Conservation (phyloP, 2,888 invertebrate species). For the Phyllotreta striolata region DNA sequence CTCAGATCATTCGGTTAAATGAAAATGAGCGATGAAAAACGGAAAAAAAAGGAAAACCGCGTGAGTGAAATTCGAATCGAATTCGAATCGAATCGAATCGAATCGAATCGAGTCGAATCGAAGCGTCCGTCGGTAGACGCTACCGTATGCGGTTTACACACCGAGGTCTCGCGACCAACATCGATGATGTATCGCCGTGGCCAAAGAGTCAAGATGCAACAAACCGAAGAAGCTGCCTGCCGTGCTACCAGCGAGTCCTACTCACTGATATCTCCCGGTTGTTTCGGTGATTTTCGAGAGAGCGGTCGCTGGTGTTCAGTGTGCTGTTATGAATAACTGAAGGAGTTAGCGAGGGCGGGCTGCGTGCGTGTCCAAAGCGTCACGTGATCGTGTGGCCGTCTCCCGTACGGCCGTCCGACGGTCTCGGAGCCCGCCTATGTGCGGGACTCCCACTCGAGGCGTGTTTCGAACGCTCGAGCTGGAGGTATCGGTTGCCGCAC, state of each 20-base stretch:
- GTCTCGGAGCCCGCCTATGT: conserved; percentile 48
- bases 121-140: conserved; percentile 27
- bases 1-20: conserved; percentile 18
- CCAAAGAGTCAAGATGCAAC: conserved; percentile 17
- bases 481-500: conserved; percentile 32
- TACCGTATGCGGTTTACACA: conserved; percentile 26
- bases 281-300: conserved; percentile 29
- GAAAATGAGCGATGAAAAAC: conserved; percentile 16
- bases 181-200: conserved; percentile 18
- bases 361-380: conserved; percentile 64
- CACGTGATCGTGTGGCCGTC: conserved; percentile 59
- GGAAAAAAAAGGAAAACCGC: too few relatives aligned
- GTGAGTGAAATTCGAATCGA: conserved; percentile 15
- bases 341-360: conserved; percentile 61
- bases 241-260: conserved; percentile 27
- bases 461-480: conserved; percentile 42
- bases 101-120: too few relatives aligned
- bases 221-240: conserved; percentile 15
- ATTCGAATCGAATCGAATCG: too few relatives aligned
- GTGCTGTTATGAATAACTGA: conserved; percentile 46
- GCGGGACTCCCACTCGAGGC: conserved; percentile 56
- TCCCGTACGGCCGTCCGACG: conserved; percentile 46
- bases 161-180: conserved; percentile 28
- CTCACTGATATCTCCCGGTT: conserved; percentile 12
- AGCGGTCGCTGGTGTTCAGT: conserved; percentile 25